These are phyloP conservation scores for Torymus texanus DNA, from an alignment of 2,888 invertebrate species.

Conservation along the genomic window DNA sequence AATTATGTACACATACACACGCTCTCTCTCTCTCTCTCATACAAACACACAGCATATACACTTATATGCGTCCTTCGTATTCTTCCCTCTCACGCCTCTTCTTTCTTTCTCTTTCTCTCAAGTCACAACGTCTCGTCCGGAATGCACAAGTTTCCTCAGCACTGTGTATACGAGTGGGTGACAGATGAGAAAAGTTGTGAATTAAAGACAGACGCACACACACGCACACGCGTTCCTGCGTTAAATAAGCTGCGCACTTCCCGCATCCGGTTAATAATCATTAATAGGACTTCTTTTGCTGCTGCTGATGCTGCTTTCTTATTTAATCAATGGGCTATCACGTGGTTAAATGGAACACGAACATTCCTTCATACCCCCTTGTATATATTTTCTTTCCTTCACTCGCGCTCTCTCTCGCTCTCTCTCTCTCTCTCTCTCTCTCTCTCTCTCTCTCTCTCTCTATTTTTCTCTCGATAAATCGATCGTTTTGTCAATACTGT, in stretches of 20 bases:
- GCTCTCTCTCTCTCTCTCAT: not conserved
- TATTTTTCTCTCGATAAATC: not conserved
- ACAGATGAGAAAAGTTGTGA: not conserved
- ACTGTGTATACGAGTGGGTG: too few species aligned
- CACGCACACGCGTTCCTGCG: not conserved
- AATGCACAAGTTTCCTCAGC: too few species aligned
- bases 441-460: not conserved
- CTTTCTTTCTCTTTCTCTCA: conserved; percentile 1
- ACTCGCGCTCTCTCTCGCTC: not conserved
- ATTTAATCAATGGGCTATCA: conserved; percentile 45
- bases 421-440: not conserved
- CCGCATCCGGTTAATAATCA: conserved; percentile 46
- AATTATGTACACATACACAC: conserved; percentile 49
- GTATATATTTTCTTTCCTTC: not conserved
- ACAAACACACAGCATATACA: too few species aligned
- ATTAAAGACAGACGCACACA: conserved; percentile 7
- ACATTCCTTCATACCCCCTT: conserved; percentile 6
- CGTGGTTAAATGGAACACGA: conserved; percentile 29
- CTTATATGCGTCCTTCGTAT: too few species aligned
- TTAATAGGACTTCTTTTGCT: conserved; percentile 45
- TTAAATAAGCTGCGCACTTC: conserved; percentile 28
- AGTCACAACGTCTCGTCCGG: conserved; percentile 10
- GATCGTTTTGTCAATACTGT: conserved; percentile 53
- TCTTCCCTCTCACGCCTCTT: not conserved
- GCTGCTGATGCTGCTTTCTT: not conserved